These are phyloP conservation scores for Morbakka virulenta DNA, from an alignment of 30 jellyfish, hydroid and myxozoan genomes.

Conservation along the genomic window DNA sequence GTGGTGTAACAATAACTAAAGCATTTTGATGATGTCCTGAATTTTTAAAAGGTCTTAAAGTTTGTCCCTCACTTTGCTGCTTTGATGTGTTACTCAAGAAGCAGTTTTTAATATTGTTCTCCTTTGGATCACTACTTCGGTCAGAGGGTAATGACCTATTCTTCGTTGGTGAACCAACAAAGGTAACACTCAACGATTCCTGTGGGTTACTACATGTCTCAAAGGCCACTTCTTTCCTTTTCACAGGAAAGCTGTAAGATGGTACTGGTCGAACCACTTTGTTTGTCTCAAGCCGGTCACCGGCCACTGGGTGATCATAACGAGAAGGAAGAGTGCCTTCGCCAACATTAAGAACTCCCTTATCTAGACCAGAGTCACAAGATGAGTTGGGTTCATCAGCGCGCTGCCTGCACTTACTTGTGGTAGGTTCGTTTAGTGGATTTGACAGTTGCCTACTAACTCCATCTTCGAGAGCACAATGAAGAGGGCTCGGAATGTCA, in stretches of 20 bases:
- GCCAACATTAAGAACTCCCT: background rate
- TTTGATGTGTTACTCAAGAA: background rate
- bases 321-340: too few relatives aligned
- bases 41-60: background rate
- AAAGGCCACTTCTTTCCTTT: background rate
- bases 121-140: background rate
- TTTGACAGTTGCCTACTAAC: background rate
- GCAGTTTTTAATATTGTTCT: background rate
- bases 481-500: background rate
- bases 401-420: background rate
- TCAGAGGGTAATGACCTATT: background rate
- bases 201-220: background rate
- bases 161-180: background rate
- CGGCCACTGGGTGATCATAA: background rate
- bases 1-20: background rate
- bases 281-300: background rate
- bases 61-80: background rate
- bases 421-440: background rate
- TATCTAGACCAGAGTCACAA: background rate
- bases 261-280: background rate
- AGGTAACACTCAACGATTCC: background rate
- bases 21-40: background rate
- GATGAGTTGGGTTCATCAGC: background rate
- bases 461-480: background rate
- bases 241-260: background rate